phyloP scores from a whole-genome alignment of 2,113 vertebrate genomes.

The Setophaga coronata region DNA sequence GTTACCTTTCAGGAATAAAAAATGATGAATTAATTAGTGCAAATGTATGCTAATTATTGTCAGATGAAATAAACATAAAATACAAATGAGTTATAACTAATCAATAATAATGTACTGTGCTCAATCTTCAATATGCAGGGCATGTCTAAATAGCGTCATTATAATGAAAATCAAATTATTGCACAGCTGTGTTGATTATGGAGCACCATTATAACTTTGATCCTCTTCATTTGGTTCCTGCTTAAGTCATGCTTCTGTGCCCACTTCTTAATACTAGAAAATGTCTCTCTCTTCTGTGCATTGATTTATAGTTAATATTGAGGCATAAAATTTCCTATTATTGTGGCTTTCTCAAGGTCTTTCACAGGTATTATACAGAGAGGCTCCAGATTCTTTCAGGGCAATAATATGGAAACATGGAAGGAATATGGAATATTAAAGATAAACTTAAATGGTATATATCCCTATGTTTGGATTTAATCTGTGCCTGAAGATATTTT shows the following conservation, averaged over 20 bases:
- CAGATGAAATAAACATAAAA: constrained; percentile 54
- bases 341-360: constrained; percentile 63
- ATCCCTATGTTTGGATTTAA: constrained; percentile 60
- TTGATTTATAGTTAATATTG: constrained; percentile 36
- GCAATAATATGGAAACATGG: background rate
- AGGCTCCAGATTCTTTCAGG: constrained; percentile 40
- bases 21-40: constrained; percentile 48
- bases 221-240: constrained; percentile 42
- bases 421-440: constrained; percentile 63
- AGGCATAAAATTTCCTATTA: constrained; percentile 18
- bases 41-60: constrained; percentile 57
- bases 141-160: constrained; percentile 54
- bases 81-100: constrained; percentile 68
- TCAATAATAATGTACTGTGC: constrained; percentile 65
- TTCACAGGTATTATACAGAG: constrained; percentile 7
- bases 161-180: constrained; percentile 72
- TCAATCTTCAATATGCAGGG: constrained; percentile 49
- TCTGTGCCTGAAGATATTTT: constrained; percentile 69
- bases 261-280: constrained; percentile 16
- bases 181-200: constrained; percentile 72
- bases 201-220: constrained; percentile 57
- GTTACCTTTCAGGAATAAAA: constrained; percentile 48
- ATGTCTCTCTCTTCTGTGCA: background rate
- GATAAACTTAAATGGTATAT: constrained; percentile 66
- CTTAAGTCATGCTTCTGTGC: constrained; percentile 47